These are phyloP conservation scores for Indri indri DNA, from an alignment of 2,113 vertebrate species.

Conservation along the genomic window DNA sequence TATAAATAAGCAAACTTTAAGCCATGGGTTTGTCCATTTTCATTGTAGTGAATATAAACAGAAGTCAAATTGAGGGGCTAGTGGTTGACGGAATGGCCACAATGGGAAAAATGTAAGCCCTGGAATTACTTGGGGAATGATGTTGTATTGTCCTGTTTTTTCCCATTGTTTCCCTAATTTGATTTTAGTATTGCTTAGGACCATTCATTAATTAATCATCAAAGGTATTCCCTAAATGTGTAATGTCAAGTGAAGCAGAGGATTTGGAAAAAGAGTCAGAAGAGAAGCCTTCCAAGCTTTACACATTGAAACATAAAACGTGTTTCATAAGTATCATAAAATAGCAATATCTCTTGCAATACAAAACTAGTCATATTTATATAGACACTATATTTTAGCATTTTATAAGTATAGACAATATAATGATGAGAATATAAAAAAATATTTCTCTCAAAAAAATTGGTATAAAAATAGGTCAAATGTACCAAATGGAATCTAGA, in stretches of 20 bases:
- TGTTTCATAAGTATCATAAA: background rate
- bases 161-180: background rate
- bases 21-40: background rate
- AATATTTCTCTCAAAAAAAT: background rate
- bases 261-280: background rate
- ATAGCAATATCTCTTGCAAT: background rate
- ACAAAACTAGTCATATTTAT: background rate
- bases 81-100: background rate
- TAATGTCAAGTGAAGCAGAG: background rate
- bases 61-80: background rate
- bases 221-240: background rate
- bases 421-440: background rate
- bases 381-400: background rate
- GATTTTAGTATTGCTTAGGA: background rate
- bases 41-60: background rate
- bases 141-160: background rate
- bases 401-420: background rate
- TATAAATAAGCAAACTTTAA: background rate
- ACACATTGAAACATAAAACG: background rate
- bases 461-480: background rate
- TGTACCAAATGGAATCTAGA: background rate
- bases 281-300: background rate
- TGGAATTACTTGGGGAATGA: background rate
- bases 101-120: background rate
- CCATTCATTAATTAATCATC: background rate